Evolutionary conservation across 2,113 vertebrate genomes (phyloP), one percentile per base, ranked within the genome.

Genomic region (Lepisosteus oculatus): DNA sequence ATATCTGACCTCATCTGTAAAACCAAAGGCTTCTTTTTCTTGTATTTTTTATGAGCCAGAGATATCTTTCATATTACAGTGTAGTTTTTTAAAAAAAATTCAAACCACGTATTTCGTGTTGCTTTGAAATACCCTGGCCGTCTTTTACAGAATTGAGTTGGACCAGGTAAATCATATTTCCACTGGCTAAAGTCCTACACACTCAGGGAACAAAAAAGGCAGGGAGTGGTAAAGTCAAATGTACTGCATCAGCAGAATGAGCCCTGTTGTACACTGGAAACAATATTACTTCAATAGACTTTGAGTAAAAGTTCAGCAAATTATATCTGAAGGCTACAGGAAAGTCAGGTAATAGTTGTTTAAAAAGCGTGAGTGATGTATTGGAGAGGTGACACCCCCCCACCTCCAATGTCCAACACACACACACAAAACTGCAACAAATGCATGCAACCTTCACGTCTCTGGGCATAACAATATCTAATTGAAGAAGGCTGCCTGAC

Each of bases 291-390:
- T 78, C 62, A 76, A 29, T 0, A 80, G 71, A 79, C 55, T 77
- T 73, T 80, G 51, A 76, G 55, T 72, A 80, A 66, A 87, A 57
- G 62, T 75, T 82, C 72, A 83, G 61, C 71, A 84, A 84, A 83
- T 74, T 76, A 67, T n/a, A 8, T 55, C 42, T 66, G 47, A 78
- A 72, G 61, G 43, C 55, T 43, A 29, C 7, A 59, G 56, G 8
- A 59, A 59, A 8, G 56, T n/a, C 11, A 12, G 11, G 11, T 59
- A 59, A 59, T 51, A 51, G 47, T 51, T 6, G 47, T 51, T 51
- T 14, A n/a, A 59, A 3, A 59, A 59, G 11, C 11, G 13, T 59
- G n/a, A 59, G 56, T 59, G 56, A 59, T 59, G 11, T 59, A 59
- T n/a, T 4, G 56, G 56, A 59, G 56, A 59, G 13, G 47, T 51